Conservation (phyloP, 2,113 vertebrate species). For the Colaptes auratus region DNA sequence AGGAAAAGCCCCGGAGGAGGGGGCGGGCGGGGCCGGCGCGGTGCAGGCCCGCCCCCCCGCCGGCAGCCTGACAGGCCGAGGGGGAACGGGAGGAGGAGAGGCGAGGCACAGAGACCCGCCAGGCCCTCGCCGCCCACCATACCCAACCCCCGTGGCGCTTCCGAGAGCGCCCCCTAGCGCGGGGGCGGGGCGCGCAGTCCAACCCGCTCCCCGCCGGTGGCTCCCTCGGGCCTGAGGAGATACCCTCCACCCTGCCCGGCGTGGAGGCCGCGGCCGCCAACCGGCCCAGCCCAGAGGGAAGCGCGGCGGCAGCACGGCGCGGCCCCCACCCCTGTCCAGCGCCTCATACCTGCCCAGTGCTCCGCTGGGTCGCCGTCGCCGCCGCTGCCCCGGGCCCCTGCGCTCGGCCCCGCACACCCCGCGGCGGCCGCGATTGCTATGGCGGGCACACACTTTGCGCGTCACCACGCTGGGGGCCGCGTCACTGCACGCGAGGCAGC, state of each 20-base stretch:
- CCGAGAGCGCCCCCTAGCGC: neutral
- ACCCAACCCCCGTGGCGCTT: no score
- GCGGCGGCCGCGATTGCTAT: constrained; percentile 70
- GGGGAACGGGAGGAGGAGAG: neutral
- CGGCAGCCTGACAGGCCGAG: neutral
- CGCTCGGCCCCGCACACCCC: constrained; percentile 69
- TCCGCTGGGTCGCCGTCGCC: constrained; percentile 30
- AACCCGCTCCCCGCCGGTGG: neutral
- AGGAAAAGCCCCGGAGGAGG: neutral
- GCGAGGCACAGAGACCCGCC: neutral
- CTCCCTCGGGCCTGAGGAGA: neutral
- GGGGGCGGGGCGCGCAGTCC: neutral
- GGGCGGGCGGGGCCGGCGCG: neutral
- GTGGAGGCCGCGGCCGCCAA: neutral
- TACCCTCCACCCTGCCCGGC: neutral
- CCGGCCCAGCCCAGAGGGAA: no score
- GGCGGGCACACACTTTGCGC: constrained; percentile 75
- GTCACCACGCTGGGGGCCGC: constrained; percentile 61
- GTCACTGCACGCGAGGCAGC: neutral
- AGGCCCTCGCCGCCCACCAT: no score
- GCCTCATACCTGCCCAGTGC: neutral
- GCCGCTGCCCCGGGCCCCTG: constrained; percentile 61
- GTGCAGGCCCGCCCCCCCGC: neutral
- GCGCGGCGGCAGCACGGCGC: neutral
- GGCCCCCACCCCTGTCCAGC: neutral